Percentiles rank a stretch among this genome's conserved stretches.
Evolutionary conservation across 2,888 invertebrate genomes (phyloP).

Genomic region (Deilephila elpenor): DNA sequence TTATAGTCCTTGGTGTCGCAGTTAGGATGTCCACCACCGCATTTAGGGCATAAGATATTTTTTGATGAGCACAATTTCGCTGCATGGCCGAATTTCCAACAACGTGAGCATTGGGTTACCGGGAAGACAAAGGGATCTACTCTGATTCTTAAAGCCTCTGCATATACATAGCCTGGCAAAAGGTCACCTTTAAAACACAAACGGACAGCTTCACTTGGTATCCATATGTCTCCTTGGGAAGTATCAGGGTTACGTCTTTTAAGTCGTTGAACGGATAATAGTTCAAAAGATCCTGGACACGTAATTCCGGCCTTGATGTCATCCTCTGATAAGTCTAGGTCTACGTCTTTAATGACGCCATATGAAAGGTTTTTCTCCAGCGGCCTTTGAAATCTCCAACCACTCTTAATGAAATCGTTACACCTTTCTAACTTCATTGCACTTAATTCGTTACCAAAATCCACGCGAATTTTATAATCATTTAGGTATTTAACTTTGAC

Average conservation of each 20-base stretch:
- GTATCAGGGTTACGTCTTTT: not conserved
- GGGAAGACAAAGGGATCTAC: not conserved
- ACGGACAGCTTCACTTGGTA: not conserved
- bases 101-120: not conserved
- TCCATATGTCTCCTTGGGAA: not conserved
- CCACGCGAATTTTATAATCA: not conserved
- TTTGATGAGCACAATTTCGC: conserved; percentile 15
- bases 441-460: not conserved
- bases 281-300: not conserved
- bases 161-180: not conserved
- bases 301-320: not conserved
- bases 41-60: conserved; percentile 32
- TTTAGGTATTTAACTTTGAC: not conserved
- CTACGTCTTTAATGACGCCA: conserved; percentile 10
- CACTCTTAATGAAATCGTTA: not conserved
- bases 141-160: not conserved
- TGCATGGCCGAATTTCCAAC: conserved; percentile 26
- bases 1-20: conserved; percentile 27
- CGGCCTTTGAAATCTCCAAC: conserved; percentile 5
- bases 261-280: not conserved
- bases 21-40: conserved; percentile 29
- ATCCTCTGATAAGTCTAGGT: not conserved
- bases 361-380: not conserved
- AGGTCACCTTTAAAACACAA: not conserved
- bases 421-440: not conserved